Conservation (phyloP, 2,888 invertebrate species). For the Liodrosophila aerea region DNA sequence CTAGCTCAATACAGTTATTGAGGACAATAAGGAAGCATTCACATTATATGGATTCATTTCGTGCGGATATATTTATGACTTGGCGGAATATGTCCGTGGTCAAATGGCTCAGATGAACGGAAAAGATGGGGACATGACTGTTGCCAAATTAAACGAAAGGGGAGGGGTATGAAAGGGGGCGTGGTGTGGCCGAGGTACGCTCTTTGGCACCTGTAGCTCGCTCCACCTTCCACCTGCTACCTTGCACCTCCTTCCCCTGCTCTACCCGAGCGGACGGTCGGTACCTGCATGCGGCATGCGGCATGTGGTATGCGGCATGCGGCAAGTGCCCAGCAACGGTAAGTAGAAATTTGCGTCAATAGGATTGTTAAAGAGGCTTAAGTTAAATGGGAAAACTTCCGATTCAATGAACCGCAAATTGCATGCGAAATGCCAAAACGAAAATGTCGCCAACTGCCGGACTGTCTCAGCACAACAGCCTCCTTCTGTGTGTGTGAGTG, state of each 20-base stretch:
- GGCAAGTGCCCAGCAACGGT: slow-evolving; percentile 49
- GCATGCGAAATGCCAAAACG: slow-evolving; percentile 79
- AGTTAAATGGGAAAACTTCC: slow-evolving; percentile 82
- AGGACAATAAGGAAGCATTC: slow-evolving; percentile 2
- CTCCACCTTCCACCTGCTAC: no score
- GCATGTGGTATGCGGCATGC: slow-evolving; percentile 19
- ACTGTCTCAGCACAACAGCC: slow-evolving; percentile 30
- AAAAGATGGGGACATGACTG: slow-evolving; percentile 19
- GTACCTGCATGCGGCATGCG: slow-evolving; percentile 7
- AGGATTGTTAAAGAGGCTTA: slow-evolving; percentile 82
- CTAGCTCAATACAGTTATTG: not conserved
- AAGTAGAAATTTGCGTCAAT: slow-evolving; percentile 79
- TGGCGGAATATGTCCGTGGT: slow-evolving; percentile 3
- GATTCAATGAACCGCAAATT: slow-evolving; percentile 81
- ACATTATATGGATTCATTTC: not conserved
- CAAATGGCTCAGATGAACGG: slow-evolving; percentile 20
- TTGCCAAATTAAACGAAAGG: slow-evolving; percentile 7
- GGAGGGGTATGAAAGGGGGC: not conserved
- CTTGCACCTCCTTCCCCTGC: not conserved
- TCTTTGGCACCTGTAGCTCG: no score
- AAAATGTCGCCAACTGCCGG: slow-evolving; percentile 68
- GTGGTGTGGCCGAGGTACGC: slow-evolving; percentile 12
- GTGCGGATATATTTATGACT: slow-evolving; percentile 9
- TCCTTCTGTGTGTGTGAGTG: slow-evolving; percentile 8
- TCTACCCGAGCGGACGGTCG: no score